A percentile compares a stretch with the other conserved stretches of the same genome.
These are phyloP conservation scores for Lasioglossum albipes DNA, from an alignment of 1,140 invertebrate genomes.

Conservation along the genomic window DNA sequence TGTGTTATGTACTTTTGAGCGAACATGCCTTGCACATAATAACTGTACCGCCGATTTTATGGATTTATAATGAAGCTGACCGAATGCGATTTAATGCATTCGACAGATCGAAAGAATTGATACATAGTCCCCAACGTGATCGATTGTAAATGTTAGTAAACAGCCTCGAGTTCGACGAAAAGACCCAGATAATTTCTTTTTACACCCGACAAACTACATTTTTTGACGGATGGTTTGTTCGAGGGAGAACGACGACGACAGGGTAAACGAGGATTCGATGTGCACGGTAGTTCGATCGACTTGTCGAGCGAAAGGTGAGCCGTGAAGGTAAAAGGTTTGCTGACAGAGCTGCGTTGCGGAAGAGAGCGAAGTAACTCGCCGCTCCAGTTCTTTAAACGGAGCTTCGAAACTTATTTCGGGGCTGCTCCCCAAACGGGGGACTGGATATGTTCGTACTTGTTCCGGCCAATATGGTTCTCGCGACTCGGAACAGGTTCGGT, in stretches of 20 bases:
- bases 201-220: too few relatives aligned
- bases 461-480: neutral
- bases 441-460: neutral
- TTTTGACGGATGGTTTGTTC: too few relatives aligned
- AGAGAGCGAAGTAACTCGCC: constrained; percentile 23
- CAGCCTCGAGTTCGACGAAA: too few relatives aligned
- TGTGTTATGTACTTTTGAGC: too few relatives aligned
- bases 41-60: too few relatives aligned
- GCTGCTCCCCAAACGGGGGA: neutral
- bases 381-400: constrained; percentile 14
- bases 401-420: constrained; percentile 42
- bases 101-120: too few relatives aligned
- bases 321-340: constrained; percentile 32
- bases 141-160: too few relatives aligned
- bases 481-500: neutral
- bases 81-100: too few relatives aligned
- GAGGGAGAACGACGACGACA: neutral
- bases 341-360: constrained; percentile 43
- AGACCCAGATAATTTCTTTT: too few relatives aligned
- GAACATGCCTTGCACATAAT: too few relatives aligned
- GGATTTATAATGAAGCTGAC: too few relatives aligned
- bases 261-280: constrained; percentile 4
- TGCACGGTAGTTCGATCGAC: neutral
- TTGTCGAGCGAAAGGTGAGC: neutral
- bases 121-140: too few relatives aligned